These are phyloP conservation scores for Diachasmimorpha longicaudata DNA, from an alignment of 1,140 invertebrate genomes.

Conservation along the genomic window DNA sequence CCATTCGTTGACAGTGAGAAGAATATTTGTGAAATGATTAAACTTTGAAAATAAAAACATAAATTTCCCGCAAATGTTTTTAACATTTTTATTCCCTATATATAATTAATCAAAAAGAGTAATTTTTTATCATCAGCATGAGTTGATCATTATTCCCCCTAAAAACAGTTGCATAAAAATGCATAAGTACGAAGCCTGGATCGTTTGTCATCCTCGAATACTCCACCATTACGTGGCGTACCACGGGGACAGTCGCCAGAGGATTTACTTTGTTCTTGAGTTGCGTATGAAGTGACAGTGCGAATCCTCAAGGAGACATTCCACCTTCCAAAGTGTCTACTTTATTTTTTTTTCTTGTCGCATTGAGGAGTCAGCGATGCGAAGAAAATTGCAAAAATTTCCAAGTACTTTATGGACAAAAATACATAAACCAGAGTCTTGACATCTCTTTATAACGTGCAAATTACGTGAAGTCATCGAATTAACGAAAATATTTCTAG, in stretches of 20 bases:
- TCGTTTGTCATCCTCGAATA: constrained; percentile 20
- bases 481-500: too few species aligned
- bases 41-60: too few species aligned
- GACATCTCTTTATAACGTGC: too few species aligned
- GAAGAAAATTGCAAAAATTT: background rate
- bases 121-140: background rate
- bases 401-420: background rate
- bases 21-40: too few species aligned
- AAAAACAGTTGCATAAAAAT: background rate
- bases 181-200: background rate
- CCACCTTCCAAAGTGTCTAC: background rate
- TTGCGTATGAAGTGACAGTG: constrained; percentile 17
- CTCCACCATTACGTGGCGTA: background rate
- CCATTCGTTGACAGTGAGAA: too few species aligned
- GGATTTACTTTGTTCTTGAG: constrained; percentile 27
- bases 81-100: too few species aligned
- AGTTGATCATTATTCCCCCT: background rate
- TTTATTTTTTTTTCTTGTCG: background rate
- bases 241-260: constrained; percentile 4
- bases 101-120: too few species aligned
- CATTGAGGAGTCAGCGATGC: background rate
- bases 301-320: constrained; percentile 17
- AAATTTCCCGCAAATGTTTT: background rate
- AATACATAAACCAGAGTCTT: background rate
- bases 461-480: too few species aligned